These are phyloP conservation scores for Anthoscopus minutus DNA, from an alignment of 2,113 vertebrate species.

Conservation along the genomic window DNA sequence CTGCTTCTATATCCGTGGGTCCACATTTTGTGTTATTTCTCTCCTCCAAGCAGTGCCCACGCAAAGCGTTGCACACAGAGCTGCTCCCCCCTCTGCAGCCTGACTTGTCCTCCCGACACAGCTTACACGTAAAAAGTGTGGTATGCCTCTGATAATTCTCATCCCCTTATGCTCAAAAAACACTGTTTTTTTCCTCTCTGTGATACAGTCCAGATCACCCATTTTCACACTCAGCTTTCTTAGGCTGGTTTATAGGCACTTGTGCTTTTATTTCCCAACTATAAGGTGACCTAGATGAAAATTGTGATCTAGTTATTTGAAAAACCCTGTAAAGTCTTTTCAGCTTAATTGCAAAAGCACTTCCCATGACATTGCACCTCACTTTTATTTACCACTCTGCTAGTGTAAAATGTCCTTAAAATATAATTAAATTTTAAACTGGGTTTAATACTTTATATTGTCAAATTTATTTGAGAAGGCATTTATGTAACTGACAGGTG, in stretches of 20 bases:
- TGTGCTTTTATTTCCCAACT: background rate
- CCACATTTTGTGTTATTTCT: background rate
- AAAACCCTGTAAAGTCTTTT: background rate
- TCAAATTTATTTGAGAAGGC: background rate
- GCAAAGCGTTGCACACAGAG: background rate
- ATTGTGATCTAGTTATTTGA: background rate
- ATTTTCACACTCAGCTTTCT: background rate
- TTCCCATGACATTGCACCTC: background rate
- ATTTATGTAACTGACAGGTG: conserved; percentile 17
- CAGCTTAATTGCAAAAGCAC: background rate
- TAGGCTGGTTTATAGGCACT: background rate
- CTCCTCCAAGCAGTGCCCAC: background rate
- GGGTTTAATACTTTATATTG: background rate
- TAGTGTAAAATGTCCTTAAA: conserved; percentile 1
- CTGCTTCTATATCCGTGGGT: background rate
- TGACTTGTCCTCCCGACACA: background rate
- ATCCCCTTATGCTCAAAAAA: background rate
- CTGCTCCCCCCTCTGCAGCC: background rate
- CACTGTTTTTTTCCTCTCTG: background rate
- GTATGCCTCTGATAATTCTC: background rate
- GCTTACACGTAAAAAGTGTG: background rate
- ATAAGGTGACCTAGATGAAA: background rate
- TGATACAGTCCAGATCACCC: conserved; percentile 16
- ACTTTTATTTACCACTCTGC: background rate
- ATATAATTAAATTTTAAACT: background rate